Percentiles rank a stretch among this genome's conserved stretches.
phyloP scores from a whole-genome alignment of 2,888 invertebrate genomes.

The Craniophora ligustri region DNA sequence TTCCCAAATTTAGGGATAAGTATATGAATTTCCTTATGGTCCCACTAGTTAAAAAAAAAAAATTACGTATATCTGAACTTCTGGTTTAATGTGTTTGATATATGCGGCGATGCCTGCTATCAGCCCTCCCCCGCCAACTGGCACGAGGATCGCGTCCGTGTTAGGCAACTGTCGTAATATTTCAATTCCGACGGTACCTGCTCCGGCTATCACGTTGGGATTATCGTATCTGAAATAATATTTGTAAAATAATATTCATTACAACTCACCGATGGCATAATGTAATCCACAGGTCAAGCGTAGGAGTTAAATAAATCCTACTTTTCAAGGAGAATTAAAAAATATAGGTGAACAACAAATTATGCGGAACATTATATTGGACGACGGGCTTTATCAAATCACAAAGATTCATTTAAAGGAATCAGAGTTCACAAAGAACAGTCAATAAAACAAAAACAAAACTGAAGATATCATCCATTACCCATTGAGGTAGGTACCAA shows the following conservation, averaged over 20 bases:
- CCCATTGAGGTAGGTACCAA: constrained; percentile 94
- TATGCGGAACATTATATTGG: too few relatives aligned
- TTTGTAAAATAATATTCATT: too few relatives aligned
- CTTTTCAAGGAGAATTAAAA: too few relatives aligned
- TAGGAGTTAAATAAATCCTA: too few relatives aligned
- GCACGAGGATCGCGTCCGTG: constrained; percentile 95
- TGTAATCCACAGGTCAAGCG: too few relatives aligned
- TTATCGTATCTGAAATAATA: constrained; percentile 93
- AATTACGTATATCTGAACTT: constrained; percentile 93
- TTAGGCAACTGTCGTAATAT: constrained; percentile 95
- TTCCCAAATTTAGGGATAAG: background rate
- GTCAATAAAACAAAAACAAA: background rate
- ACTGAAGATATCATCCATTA: constrained; percentile 71
- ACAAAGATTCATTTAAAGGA: too few relatives aligned
- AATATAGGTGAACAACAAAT: too few relatives aligned
- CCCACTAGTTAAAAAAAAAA: constrained; percentile 3
- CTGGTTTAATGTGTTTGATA: constrained; percentile 93
- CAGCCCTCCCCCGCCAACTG: constrained; percentile 96
- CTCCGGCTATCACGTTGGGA: constrained; percentile 96
- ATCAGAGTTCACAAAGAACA: too few relatives aligned
- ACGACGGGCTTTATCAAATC: too few relatives aligned
- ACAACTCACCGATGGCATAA: too few relatives aligned
- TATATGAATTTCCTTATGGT: background rate
- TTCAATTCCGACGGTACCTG: constrained; percentile 96
- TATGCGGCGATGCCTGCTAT: constrained; percentile 96